Base-by-base conservation (phyloP, 2,797 vertebrate genomes). In the Trachurus trachurus region DNA sequence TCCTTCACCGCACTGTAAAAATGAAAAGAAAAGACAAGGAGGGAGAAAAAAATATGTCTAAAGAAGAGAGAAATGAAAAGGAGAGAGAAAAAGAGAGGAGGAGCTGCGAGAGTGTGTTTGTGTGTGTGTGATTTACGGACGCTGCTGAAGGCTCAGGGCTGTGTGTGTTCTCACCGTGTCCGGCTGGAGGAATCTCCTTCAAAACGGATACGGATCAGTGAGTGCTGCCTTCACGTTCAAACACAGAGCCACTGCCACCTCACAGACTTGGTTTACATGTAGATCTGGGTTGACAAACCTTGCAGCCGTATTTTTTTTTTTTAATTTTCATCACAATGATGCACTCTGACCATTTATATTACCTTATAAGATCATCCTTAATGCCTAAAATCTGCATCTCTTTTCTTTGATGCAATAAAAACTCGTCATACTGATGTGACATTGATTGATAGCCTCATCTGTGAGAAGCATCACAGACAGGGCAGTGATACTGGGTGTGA, bases 1-100 rank as follows among this genome's bases (percentile, higher is more conserved):
- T 94, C 92, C 90, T 92, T 66, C 64, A 64, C 87, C 69, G 75
- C 84, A 83, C 88, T 88, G 92, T 90, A 91, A 89, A 89, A 88
- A 82, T 57, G 64, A 69, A 69, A 76, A 74, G 71, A 49, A 52
- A 47, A 61, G 21, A 45, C 72, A 65, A 59, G 77, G 74, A 66
- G 31, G 31, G 31, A 34, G 31, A 53, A 61, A 81, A 42, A 79
- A 56, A 78, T 72, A 45, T 72, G 49, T 64, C 26, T 29, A 78
- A 31, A 34, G 59, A 26, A 78, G 62, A 76, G 65, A 88, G 82
- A 87, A 84, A 81, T 72, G 78, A 83, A 81, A 84, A 73, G 82
- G 85, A 81, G 74, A 86, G 86, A 71, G 70, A 42, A 15, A 87
- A 86, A 66, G 71, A 82, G 45, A 80, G 86, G 84, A 86, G 87